Base-by-base conservation (phyloP, 1,140 invertebrate species). In the Wasmannia auropunctata region DNA sequence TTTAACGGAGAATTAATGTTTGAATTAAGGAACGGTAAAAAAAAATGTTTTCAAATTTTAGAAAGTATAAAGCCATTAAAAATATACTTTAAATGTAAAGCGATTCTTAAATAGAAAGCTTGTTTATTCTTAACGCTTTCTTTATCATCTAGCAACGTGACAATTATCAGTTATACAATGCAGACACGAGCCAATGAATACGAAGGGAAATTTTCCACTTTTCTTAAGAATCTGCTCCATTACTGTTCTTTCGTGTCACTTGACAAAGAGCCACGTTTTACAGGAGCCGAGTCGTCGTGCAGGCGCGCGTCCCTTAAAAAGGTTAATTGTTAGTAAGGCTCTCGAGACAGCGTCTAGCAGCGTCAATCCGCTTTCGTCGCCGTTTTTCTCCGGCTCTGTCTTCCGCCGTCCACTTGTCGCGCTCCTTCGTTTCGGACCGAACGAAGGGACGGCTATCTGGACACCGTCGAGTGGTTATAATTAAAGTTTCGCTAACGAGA, bases 401-500 rank as follows among this genome's bases (percentile, higher is more conserved):
- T 8, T 43, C 3, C 28, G 46, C 25, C 60, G 54, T 72, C 67
- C 79, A 83, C 79, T 83, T 74, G 79, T 74, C 69, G 72, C 72
- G 46, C 34, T 72, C 22, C 43, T 25, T 56, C 62, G 67, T 83
- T 83, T 83, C 56, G 43, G 72, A 69, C n/a, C 51, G 80, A 37
- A 62, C 43, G 40, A 79, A 62, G 43, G 72, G 56, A 86, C 87
- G 90, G 60, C 79, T 87, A 89, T 91, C 87, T 67, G 89, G 69
- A 80, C 67, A 56, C 62, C 37, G 84, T 80, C 72, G 77, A 89
- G 89, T 75, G 87, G 87, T 91, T 91, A 91, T 92, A 92, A 91
- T 92, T 92, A 91, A 91, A 91, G 86, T 86, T 77, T 60, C 83
- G 88, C 87, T 92, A 92, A 92, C 91, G 91, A 92, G 91, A 91